Evolutionary conservation across 23 tunicate species (phyloP).

Genomic region (Styela clava): DNA sequence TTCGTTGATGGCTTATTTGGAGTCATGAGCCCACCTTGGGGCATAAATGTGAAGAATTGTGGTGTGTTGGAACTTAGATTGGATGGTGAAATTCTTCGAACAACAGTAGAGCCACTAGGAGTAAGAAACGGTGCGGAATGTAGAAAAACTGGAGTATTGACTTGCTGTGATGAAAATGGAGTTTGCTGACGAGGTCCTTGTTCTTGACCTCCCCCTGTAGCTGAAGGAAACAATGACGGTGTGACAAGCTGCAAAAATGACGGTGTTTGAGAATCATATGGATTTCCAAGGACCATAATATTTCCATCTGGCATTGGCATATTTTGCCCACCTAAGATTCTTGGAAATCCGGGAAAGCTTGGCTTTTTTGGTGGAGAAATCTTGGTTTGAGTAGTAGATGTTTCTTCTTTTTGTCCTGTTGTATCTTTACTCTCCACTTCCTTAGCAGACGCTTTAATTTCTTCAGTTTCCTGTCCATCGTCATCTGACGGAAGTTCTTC

Average conservation of each 20-base stretch:
- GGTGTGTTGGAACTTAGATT: constrained; percentile 36
- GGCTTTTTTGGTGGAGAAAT: not conserved
- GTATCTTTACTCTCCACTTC: not conserved
- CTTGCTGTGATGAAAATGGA: constrained; percentile 20
- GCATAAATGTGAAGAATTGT: constrained; percentile 83
- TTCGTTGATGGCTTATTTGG: not conserved
- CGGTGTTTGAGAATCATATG: constrained; percentile 33
- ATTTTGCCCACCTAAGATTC: not conserved
- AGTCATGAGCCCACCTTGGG: constrained; percentile 23
- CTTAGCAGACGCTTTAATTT: not conserved
- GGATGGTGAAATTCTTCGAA: constrained; percentile 37
- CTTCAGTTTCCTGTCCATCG: not conserved
- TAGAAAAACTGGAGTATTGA: constrained; percentile 82
- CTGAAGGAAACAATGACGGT: constrained; percentile 20
- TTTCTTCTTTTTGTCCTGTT: not conserved
- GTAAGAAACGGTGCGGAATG: constrained; percentile 62
- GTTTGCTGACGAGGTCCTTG: not conserved
- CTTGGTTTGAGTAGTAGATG: not conserved
- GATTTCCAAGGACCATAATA: constrained; percentile 10
- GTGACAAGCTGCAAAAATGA: constrained; percentile 27
- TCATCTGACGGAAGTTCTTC: constrained; percentile 8
- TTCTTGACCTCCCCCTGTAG: constrained; percentile 12
- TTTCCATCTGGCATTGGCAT: constrained; percentile 15
- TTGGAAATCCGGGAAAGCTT: not conserved
- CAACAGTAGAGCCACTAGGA: constrained; percentile 34